A percentile compares a stretch with the other conserved stretches of the same genome.
phyloP scores from a whole-genome alignment of 2,797 vertebrate genomes.

The Prunella strophiata region DNA sequence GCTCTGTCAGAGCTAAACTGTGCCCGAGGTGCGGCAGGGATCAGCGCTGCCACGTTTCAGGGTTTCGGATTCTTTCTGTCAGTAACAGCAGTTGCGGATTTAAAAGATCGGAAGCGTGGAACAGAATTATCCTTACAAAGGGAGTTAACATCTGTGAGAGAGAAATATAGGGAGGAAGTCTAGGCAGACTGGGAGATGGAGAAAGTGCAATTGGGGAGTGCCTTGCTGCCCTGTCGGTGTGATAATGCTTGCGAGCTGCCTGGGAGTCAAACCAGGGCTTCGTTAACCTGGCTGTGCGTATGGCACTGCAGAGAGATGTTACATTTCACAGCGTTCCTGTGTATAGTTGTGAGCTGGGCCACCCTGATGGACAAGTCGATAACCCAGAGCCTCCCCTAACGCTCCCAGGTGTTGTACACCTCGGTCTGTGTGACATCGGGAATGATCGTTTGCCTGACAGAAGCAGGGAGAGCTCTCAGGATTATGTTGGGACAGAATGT shows the following conservation, averaged over 20 bases:
- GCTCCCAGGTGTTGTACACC: neutral
- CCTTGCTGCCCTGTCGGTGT: neutral
- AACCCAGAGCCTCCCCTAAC: neutral
- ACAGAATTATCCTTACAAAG: neutral
- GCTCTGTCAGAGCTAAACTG: neutral
- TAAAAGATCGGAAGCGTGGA: neutral
- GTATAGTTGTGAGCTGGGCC: neutral
- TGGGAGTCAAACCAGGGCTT: accelerated
- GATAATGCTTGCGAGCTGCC: neutral
- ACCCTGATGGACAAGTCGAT: neutral
- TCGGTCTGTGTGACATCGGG: neutral
- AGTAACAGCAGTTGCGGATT: neutral
- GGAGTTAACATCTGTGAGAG: neutral
- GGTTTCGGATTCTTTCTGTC: too few relatives aligned
- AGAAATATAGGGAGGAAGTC: neutral
- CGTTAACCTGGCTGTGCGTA: neutral
- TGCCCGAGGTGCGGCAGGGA: neutral
- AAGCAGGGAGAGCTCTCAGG: neutral
- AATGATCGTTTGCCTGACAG: neutral
- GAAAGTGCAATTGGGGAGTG: neutral
- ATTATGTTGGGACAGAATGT: accelerated
- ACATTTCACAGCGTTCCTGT: accelerated
- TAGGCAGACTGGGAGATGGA: neutral
- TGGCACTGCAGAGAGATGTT: neutral
- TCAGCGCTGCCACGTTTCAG: neutral